Conservation (phyloP, 2,888 invertebrate species). For the Drosophila prolongata region DNA sequence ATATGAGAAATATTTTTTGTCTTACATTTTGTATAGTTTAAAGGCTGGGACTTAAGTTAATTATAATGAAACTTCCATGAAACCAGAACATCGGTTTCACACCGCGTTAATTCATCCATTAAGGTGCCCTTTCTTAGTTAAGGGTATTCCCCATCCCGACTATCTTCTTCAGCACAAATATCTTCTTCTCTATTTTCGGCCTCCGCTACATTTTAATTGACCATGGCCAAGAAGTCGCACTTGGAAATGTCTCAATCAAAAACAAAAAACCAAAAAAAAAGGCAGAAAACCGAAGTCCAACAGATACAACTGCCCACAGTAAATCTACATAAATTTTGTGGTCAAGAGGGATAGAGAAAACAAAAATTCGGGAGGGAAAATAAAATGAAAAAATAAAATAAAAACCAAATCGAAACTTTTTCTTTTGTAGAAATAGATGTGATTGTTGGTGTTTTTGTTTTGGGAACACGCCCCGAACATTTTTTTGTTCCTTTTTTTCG, state of each 20-base stretch:
- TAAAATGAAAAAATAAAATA: slow-evolving; percentile 49
- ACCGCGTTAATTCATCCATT: too few species aligned
- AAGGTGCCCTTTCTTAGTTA: too few species aligned
- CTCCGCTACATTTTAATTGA: slow-evolving; percentile 68
- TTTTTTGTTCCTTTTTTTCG: slow-evolving; percentile 27
- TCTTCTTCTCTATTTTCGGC: slow-evolving; percentile 1
- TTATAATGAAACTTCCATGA: too few species aligned
- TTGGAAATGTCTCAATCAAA: slow-evolving; percentile 76
- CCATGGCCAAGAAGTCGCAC: slow-evolving; percentile 78
- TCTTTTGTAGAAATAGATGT: slow-evolving; percentile 61
- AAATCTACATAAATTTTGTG: slow-evolving; percentile 71
- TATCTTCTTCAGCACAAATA: not conserved
- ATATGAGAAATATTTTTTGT: too few species aligned
- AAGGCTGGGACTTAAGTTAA: too few species aligned
- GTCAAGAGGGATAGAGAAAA: slow-evolving; percentile 16
- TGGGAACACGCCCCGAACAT: slow-evolving; percentile 60
- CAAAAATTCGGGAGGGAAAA: slow-evolving; percentile 24
- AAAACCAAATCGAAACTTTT: slow-evolving; percentile 63
- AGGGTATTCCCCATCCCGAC: slow-evolving; percentile 15
- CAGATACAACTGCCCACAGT: slow-evolving; percentile 69
- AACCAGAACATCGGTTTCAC: too few species aligned
- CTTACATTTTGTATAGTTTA: too few species aligned
- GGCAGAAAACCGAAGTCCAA: slow-evolving; percentile 26
- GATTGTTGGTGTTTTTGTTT: slow-evolving; percentile 23
- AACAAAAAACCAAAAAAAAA: slow-evolving; percentile 29